phyloP scores from a whole-genome alignment of 2,888 invertebrate species.

The Operophtera brumata region DNA sequence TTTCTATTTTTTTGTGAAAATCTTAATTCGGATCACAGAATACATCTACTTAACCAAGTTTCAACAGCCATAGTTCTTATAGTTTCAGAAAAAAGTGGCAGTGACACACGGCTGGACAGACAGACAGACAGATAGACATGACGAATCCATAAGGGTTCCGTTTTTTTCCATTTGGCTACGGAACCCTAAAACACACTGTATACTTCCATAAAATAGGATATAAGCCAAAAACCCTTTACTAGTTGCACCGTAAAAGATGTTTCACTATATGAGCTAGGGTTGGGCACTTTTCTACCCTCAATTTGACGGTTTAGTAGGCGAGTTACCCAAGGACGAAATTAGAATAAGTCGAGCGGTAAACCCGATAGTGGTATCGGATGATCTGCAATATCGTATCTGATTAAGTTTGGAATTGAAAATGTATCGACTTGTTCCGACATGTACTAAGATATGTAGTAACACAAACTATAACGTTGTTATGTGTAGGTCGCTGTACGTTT shows the following conservation, averaged over 20 bases:
- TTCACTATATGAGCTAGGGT: constrained; percentile 7
- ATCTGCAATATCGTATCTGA: constrained; percentile 23
- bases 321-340: constrained; percentile 53
- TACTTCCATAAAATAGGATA: neutral
- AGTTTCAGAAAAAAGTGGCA: too few species aligned
- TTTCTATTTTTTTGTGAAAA: too few species aligned
- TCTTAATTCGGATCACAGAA: too few species aligned
- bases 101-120: too few species aligned
- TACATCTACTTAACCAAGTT: too few species aligned
- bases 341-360: constrained; percentile 46
- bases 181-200: too few species aligned
- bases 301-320: constrained; percentile 53
- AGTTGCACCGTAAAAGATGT: constrained; percentile 7
- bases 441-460: neutral
- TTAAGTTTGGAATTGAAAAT: constrained; percentile 18
- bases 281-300: constrained; percentile 34
- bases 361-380: constrained; percentile 42
- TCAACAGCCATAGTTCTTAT: too few species aligned
- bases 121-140: too few species aligned
- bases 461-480: too few species aligned
- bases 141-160: too few species aligned
- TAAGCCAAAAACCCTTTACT: neutral
- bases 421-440: constrained; percentile 2
- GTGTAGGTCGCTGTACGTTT: too few species aligned
- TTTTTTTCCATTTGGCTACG: too few species aligned